Base-by-base conservation (phyloP, 2,888 invertebrate genomes). In the Lithophane socia region DNA sequence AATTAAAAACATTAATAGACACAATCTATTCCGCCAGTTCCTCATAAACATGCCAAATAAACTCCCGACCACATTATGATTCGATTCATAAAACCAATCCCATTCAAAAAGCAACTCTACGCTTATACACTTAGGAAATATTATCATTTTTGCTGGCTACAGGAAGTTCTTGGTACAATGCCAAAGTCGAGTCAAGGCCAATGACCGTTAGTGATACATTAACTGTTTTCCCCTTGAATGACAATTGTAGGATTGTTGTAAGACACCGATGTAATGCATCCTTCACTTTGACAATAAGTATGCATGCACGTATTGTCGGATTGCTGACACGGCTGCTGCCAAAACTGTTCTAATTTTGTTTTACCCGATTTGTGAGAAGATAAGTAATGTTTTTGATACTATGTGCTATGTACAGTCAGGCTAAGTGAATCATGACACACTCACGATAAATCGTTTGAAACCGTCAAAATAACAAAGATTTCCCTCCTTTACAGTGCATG, bases 171-270 rank as follows among this genome's bases (percentile, higher is more conserved):
- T 93, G 93, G 91, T 90, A 73, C 84, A 86, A 81, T 89, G 93
- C 93, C 93, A 93, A 91, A 89, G 90, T 87, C 88, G 83, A 89
- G 91, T 90, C 92, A 93, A 93, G 93, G 93, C 88, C 87, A 90
- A 90, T 93, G 93, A 93, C 93, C 93, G 93, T 79, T 87, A 72
- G 88, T 84, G 86, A 84, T 88, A 82, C 84, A 87, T 89, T 85
- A 90, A 91, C 90, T 86, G 85, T 85, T 87, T 87, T 91, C 87
- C 83, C 91, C 91, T 92, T 92, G 92, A 83, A 60, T 84, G 88
- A 87, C 88, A 89, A 90, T 89, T 87, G 86, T 75, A 56, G 72
- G 78, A 24, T 82, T 61, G 63, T 74, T 74, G 64, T 65, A 21
- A 83, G 60, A 61, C 86, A 56, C 76, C 88, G 74, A 85, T 88